These are phyloP conservation scores for Micrastur ruficollis DNA, from an alignment of 2,797 vertebrate genomes.

Conservation along the genomic window DNA sequence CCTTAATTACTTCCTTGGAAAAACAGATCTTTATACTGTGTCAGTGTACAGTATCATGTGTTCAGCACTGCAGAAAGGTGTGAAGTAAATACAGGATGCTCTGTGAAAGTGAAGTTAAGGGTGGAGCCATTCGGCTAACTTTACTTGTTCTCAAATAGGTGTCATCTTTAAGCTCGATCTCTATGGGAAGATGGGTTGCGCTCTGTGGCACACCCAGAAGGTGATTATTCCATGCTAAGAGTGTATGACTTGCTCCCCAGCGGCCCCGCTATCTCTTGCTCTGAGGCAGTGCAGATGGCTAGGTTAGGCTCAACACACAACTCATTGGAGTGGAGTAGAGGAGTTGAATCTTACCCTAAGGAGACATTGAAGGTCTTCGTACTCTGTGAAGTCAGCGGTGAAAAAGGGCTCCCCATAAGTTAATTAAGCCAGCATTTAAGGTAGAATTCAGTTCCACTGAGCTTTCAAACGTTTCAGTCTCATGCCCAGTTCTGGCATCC, in stretches of 20 bases:
- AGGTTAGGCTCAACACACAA: not conserved
- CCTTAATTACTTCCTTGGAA: not conserved
- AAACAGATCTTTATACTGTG: not conserved
- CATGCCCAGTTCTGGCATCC: not conserved
- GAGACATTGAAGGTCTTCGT: no score
- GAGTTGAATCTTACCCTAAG: not conserved
- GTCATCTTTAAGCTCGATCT: not conserved
- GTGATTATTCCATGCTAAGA: not conserved
- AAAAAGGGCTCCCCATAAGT: not conserved
- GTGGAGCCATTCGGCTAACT: not conserved
- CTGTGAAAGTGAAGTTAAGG: not conserved
- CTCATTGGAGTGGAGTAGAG: not conserved
- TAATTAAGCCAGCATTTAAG: not conserved
- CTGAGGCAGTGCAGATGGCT: not conserved
- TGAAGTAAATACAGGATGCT: not conserved
- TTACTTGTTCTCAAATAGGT: not conserved
- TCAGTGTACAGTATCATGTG: fast-evolving
- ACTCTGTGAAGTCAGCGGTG: not conserved
- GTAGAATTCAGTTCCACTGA: not conserved
- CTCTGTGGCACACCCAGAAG: not conserved
- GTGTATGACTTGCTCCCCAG: not conserved
- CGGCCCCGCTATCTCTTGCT: not conserved
- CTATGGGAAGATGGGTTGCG: not conserved
- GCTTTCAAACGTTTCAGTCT: not conserved
- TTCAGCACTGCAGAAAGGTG: not conserved